Conservation (phyloP, 2,888 invertebrate genomes). For the Agriopis aurantiaria region DNA sequence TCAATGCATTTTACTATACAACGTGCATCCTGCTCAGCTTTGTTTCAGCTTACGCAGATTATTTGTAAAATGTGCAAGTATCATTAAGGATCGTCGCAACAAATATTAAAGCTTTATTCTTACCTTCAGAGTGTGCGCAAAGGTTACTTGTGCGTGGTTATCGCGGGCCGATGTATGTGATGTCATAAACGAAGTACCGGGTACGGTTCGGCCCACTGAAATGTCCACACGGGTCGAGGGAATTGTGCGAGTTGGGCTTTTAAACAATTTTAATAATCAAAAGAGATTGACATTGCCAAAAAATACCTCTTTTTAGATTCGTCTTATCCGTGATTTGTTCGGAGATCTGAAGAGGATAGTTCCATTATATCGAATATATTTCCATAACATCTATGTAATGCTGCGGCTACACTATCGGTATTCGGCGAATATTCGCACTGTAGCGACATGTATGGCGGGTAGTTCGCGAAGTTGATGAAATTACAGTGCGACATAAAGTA, state of each 20-base stretch:
- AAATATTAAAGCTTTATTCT: slow-evolving; percentile 41
- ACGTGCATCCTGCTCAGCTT: too few relatives aligned
- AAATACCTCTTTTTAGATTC: slow-evolving; percentile 11
- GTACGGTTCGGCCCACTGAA: slow-evolving; percentile 37
- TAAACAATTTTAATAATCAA: neutral
- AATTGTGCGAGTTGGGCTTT: slow-evolving; percentile 19
- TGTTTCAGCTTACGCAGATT: too few relatives aligned
- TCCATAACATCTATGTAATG: slow-evolving; percentile 6
- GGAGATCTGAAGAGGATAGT: slow-evolving; percentile 9
- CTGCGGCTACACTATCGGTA: too few relatives aligned
- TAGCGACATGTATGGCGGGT: too few relatives aligned
- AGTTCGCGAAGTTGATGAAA: too few relatives aligned
- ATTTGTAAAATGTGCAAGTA: too few relatives aligned
- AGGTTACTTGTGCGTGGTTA: slow-evolving; percentile 52
- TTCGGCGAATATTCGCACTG: too few relatives aligned
- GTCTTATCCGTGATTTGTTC: slow-evolving; percentile 1
- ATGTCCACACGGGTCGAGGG: slow-evolving; percentile 23
- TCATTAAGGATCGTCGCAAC: slow-evolving; percentile 15
- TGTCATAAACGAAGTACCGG: slow-evolving; percentile 40
- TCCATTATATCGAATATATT: slow-evolving; percentile 8
- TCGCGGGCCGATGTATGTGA: slow-evolving; percentile 66
- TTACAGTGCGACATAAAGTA: too few relatives aligned
- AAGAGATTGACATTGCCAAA: slow-evolving; percentile 10
- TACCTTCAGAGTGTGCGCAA: slow-evolving; percentile 53
- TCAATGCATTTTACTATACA: too few relatives aligned